Evolutionary conservation across 2,888 invertebrate genomes (phyloP), one percentile per base, ranked within the genome.

Genomic region (Zelleria hepariella): DNA sequence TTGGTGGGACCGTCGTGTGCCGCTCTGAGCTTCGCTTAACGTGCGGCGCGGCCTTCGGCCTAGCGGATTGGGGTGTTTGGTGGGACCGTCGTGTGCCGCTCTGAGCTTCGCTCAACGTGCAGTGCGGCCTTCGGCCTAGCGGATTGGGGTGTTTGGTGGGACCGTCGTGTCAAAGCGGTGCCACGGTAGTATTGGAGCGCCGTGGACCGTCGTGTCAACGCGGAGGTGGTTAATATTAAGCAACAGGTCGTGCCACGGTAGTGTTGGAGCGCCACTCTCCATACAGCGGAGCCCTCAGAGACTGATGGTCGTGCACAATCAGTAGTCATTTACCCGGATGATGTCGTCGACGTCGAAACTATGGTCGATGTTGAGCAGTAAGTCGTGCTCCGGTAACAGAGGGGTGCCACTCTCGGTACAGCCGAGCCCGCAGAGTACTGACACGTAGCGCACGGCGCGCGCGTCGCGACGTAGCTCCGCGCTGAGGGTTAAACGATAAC

Each of bases 361-460:
- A 0, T 93, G 92, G 77, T 98, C 97, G 73, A 98, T 93, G 58
- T 90, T 81, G 7, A 97, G 77, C 58, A 95, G 92, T 69, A 98
- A 90, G 77, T 98, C 98, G 77, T 97, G 96, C 65, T 96, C 95
- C 7, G 93, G 93, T 78, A 93, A 94, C 59, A 93, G 80, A 0
- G 96, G 86, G 55, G 77, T 69, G 21, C 88, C 88, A 1, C 67
- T 65, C 0, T 86, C 81, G 62, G 92, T 80, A 68, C 85, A 91
- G 27, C 98, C 98, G 8, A 98, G 89, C 0, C 98, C 98, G 79
- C 96, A 96, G 32, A 98, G 84, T 15, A 94, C 93, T 21, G 95
- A 94, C 47, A 93, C 93, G 74, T 95, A 95, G 23, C 91, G 90
- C 0, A 91, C 91, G 10, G 90, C 90, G 25, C 83, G 77, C 0